Base-by-base conservation (phyloP, 1,140 invertebrate genomes). In the Brevipalpus yothersi region DNA sequence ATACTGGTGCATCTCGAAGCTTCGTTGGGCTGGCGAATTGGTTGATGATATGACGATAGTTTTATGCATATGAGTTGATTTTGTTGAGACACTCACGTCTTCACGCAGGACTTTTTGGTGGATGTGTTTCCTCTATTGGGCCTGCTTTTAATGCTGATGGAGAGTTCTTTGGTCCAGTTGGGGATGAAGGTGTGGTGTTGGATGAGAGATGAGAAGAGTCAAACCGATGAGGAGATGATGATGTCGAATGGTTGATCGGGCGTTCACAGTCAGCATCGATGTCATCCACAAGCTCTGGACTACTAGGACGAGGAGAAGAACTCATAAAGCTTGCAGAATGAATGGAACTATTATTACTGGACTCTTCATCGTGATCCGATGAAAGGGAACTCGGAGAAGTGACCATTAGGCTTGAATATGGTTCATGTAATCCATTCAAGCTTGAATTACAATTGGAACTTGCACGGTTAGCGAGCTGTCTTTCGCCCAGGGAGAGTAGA, bases 401-500 rank as follows among this genome's bases (percentile, higher is more conserved):
- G 12, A 17, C n/a, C 12, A 45, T 15, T 45, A 17, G n/a, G 12
- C 12, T 15, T 45, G 43, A 45, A 15, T 12, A 45, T 45, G 43
- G 49, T 51, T 51, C 49, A 3, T 51, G 49, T 19, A 15, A 17
- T 15, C n/a, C n/a, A 15, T 45, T 15, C 43, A 12, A 17, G n/a
- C n/a, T 12, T 15, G 12, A 17, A 45, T 45, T 12, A 45, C n/a
- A 17, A 45, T 45, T 45, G 12, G n/a, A 45, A 45, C 43, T 15
- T 15, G 43, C 43, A 15, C 43, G 43, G 43, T 15, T 17, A 12
- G n/a, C n/a, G 43, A 45, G 12, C n/a, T 51, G 49, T 51, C 21
- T 55, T 39, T 55, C 39, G 53, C 53, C 15, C 15, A 39, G 23
- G 3, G 53, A 55, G 1, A 62, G 58, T 15, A 62, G 58, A 53